These are phyloP conservation scores for Ascidia mentula DNA, from an alignment of 23 tunicate genomes.

Conservation along the genomic window DNA sequence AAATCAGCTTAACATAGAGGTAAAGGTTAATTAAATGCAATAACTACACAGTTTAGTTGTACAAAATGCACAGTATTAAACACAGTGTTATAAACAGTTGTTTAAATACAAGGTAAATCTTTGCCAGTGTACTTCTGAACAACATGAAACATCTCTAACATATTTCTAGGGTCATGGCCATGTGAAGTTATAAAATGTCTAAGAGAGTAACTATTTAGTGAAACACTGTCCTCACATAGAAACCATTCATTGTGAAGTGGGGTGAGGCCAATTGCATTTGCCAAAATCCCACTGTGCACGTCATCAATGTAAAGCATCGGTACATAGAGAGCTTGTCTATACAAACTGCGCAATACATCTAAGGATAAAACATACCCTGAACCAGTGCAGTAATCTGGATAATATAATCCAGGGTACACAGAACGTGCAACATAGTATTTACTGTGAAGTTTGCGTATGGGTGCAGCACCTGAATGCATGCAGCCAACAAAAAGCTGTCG, in stretches of 20 bases:
- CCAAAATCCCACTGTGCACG: conserved; percentile 50
- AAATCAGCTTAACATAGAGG: neutral
- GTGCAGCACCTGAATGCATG: conserved; percentile 45
- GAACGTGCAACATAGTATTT: conserved; percentile 46
- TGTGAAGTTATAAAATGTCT: conserved; percentile 63
- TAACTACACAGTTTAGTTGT: neutral
- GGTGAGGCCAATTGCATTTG: conserved; percentile 18
- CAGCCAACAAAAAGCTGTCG: conserved; percentile 30
- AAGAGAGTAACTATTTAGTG: conserved; percentile 22
- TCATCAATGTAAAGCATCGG: conserved; percentile 78
- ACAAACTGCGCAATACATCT: conserved; percentile 26
- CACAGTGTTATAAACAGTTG: neutral
- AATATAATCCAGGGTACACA: conserved; percentile 51
- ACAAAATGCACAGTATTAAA: neutral
- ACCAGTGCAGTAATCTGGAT: conserved; percentile 77
- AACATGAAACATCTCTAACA: conserved; percentile 10
- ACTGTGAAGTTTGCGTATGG: conserved; percentile 14
- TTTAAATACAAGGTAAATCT: neutral
- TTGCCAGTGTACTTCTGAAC: neutral
- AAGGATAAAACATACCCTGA: conserved; percentile 68
- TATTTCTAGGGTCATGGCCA: conserved; percentile 19
- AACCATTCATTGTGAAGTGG: conserved; percentile 27
- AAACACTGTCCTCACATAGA: conserved; percentile 40
- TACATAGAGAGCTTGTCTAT: neutral
- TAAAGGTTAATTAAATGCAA: neutral